Evolutionary conservation across 2,113 vertebrate species (phyloP), one percentile per base, ranked within the genome.

Genomic region (Percopsis transmontana): DNA sequence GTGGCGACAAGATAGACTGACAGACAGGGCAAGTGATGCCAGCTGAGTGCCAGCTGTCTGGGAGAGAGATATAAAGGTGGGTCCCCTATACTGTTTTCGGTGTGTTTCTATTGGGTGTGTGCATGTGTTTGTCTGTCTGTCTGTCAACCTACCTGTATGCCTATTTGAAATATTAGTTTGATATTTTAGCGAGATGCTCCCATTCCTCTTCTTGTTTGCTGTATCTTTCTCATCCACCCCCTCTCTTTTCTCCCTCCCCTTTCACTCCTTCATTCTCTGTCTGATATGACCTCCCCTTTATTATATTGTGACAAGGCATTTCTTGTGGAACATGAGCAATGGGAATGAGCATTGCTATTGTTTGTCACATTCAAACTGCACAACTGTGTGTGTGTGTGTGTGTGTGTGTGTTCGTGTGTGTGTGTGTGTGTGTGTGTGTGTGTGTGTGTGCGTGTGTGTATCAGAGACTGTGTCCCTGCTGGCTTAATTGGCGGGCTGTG

Each of bases 11-110:
- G 53, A 24, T 19, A 53, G 51, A 53, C 51, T 20, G 20, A 27
- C 27, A 23, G 51, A 21, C 11, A 59, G 40, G 23, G 40, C 42
- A 44, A 40, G 62, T 19, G 41, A 70, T 76, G 62, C 33, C 52
- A 27, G 44, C 55, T 76, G 18, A 56, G 73, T 19, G 21, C 23
- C 42, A 21, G 24, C 41, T 51, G 18, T 47, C 18, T 23, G 62
- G 51, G 47, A 60, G 40, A 19, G 27, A 5, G 53, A 19, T 18
- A 15, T 66, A 53, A 48, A 61, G 74, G 74, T 76, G 57, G 64
- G 74, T 56, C 5, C 23, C 5, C 23, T 27, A 11, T 15, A 11
- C 20, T 4, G 23, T 57, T 57, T 23, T 20, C 12, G 2, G 21
- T 54, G 51, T 24, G 19, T 56, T 24, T 39, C 5, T 24, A 42